Conservation (phyloP, 1,140 invertebrate genomes). For the Archegozetes longisetosus region DNA sequence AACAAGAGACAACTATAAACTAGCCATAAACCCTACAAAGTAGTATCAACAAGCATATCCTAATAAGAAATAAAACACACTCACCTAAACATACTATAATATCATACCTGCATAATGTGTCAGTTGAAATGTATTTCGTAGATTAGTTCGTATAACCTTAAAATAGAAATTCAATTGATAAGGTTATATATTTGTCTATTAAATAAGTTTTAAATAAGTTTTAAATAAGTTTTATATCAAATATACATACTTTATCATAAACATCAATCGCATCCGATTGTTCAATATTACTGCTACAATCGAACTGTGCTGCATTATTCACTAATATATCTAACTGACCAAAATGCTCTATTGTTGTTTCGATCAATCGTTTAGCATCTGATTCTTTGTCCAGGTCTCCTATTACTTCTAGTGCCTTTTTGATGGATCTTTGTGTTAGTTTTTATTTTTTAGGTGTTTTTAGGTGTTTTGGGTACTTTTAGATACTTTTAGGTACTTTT, state of each 20-base stretch:
- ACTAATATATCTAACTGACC: slow-evolving; percentile 82
- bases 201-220: background rate
- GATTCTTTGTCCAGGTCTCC: slow-evolving; percentile 69
- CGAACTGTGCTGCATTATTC: slow-evolving; percentile 26
- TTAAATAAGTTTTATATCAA: background rate
- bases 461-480: no score
- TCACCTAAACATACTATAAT: background rate
- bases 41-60: background rate
- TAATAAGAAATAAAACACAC: no score
- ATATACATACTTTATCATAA: background rate
- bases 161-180: background rate
- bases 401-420: slow-evolving; percentile 27
- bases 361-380: slow-evolving; percentile 58
- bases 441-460: slow-evolving; percentile 41
- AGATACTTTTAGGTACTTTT: no score
- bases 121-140: background rate
- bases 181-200: background rate
- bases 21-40: background rate
- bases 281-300: background rate
- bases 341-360: slow-evolving; percentile 55
- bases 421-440: background rate
- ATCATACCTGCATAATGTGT: background rate
- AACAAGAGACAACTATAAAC: background rate
- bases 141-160: background rate
- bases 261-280: background rate